Base-by-base conservation (phyloP, 2,797 vertebrate genomes). In the Micropoecilia bifurca region DNA sequence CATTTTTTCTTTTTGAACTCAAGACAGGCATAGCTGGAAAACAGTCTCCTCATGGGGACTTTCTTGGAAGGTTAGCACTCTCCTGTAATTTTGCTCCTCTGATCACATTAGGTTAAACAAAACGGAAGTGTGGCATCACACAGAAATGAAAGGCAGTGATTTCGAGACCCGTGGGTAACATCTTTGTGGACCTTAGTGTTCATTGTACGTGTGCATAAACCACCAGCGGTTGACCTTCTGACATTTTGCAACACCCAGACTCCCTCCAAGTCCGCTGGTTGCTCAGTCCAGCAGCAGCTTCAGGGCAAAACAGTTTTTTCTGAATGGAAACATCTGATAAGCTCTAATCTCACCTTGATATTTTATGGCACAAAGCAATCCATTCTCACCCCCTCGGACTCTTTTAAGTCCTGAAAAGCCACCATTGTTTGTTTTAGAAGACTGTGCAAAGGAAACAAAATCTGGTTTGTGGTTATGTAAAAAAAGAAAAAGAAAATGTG, bases 331-430 rank as follows among this genome's bases (percentile, higher is more conserved):
- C 83, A 83, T 89, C 76, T 76, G 87, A 93, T 91, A 92, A 93
- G 63, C 72, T 30, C 75, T 92, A 94, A 94, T 93, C 92, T 92
- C 80, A 93, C 88, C 91, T 92, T 93, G 86, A 91, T 90, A 86
- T 87, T 90, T 78, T 82, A 88, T 88, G 79, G 85, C 78, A 84
- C 83, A 72, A 50, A 81, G 73, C 69, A 81, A 68, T 77, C 69
- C 75, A 25, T 78, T 91, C 57, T 78, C 73, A 63, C 47, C 77
- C 82, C 77, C 79, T 66, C 16, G 1, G 61, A 66, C 73, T 36
- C 90, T 93, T 91, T 94, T 85, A 93, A 91, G 91, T 90, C 63
- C 47, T 87, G 87, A 93, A 91, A 89, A 89, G 87, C 75, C 69
- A 63, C 59, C 78, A 87, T 93, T 95, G 91, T 93, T 92, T 80